phyloP scores from a whole-genome alignment of 2,888 invertebrate species.

The Andrena camellia region DNA sequence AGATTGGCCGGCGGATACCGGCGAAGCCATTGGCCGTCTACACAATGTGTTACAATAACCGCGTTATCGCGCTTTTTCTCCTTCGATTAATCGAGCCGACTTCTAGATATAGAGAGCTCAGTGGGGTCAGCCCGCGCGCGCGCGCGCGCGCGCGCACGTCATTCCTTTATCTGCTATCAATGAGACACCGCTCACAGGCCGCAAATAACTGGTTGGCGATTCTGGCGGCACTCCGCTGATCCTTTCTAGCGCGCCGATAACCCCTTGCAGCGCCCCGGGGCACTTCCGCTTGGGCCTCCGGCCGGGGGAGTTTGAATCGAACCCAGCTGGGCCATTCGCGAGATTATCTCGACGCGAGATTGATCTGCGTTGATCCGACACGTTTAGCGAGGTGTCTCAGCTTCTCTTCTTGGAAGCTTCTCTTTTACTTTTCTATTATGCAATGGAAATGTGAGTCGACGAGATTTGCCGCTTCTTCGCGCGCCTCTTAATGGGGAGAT shows the following conservation, averaged over 20 bases:
- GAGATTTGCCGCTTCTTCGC: neutral
- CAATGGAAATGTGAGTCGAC: too few species aligned
- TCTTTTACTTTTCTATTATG: too few species aligned
- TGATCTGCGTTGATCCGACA: too few species aligned
- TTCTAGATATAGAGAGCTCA: slow-evolving; percentile 36
- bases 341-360: too few species aligned
- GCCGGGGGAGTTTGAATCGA: too few species aligned
- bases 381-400: too few species aligned
- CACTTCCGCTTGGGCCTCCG: neutral
- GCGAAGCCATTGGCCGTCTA: slow-evolving; percentile 21
- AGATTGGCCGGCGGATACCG: slow-evolving; percentile 14
- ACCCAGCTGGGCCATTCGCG: too few species aligned
- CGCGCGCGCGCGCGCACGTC: slow-evolving; percentile 68
- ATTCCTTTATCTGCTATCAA: slow-evolving; percentile 56
- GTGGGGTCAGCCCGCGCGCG: slow-evolving; percentile 60
- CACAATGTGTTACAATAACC: slow-evolving; percentile 2
- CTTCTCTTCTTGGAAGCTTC: too few species aligned
- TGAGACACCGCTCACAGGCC: slow-evolving; percentile 41
- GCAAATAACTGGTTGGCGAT: slow-evolving; percentile 53
- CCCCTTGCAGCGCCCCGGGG: neutral
- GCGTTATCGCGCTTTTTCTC: slow-evolving; percentile 32
- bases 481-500: slow-evolving; percentile 1
- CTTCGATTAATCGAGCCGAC: slow-evolving; percentile 10
- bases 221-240: slow-evolving; percentile 1
- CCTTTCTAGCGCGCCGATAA: slow-evolving; percentile 15